Evolutionary conservation across 2,888 invertebrate genomes (phyloP).

Genomic region (Dioctria linearis): DNA sequence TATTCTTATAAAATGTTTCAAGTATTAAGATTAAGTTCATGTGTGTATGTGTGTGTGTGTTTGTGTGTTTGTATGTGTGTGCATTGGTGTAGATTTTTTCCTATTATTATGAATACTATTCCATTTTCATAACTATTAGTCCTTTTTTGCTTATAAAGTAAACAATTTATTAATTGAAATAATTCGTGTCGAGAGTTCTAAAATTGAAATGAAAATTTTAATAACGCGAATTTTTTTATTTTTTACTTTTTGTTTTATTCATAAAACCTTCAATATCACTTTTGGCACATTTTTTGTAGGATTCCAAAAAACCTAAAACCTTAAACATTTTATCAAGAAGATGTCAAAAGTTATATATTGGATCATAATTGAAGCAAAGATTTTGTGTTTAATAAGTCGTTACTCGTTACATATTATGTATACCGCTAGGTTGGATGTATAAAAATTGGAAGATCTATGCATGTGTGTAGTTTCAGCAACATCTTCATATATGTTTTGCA

Average conservation of each 20-base stretch:
- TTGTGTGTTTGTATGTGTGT: constrained; percentile 2
- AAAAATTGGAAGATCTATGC: no score
- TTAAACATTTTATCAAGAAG: no score
- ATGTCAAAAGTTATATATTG: no score
- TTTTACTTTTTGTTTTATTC: neutral
- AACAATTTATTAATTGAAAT: constrained; percentile 3
- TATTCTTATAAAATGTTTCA: constrained; percentile 36
- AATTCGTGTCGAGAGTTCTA: neutral
- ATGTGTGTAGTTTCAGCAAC: no score
- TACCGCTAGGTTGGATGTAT: no score
- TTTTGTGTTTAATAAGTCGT: no score
- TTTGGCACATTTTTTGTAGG: constrained; percentile 46
- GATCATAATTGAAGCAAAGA: no score
- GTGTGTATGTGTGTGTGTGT: neutral
- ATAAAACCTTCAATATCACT: constrained; percentile 34
- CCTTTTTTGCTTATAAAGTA: neutral
- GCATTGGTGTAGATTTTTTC: constrained; percentile 28
- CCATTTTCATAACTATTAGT: neutral
- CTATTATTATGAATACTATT: constrained; percentile 18
- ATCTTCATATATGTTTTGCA: no score
- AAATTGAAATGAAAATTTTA: constrained; percentile 18
- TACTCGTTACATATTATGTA: no score
- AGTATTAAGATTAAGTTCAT: constrained; percentile 36
- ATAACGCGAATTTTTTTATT: neutral
- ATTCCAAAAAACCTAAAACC: neutral